Conservation (phyloP, 2,888 invertebrate species). For the Boloria selene region DNA sequence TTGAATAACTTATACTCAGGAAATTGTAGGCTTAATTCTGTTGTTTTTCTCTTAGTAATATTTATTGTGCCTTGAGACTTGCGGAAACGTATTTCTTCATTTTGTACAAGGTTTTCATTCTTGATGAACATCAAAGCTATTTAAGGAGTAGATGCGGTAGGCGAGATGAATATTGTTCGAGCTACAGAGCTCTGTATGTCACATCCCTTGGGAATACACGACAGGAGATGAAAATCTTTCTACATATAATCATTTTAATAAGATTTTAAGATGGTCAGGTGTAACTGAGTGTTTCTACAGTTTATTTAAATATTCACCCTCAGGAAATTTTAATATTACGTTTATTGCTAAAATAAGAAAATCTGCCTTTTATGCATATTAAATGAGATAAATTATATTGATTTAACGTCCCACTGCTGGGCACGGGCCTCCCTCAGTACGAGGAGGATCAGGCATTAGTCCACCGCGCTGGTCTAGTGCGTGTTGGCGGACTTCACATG, state of each 20-base stretch:
- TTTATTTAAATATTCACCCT: not conserved
- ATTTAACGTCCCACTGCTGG: no score
- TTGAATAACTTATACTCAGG: slow-evolving; percentile 29
- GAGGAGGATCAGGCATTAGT: no score
- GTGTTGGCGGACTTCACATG: no score
- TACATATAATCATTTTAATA: slow-evolving; percentile 5
- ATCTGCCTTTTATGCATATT: not conserved
- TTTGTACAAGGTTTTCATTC: slow-evolving; percentile 14
- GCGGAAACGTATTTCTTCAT: slow-evolving; percentile 17
- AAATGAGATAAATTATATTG: not conserved
- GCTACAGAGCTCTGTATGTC: not conserved
- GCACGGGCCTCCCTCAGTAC: no score
- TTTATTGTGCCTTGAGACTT: slow-evolving; percentile 20
- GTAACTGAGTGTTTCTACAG: slow-evolving; percentile 10
- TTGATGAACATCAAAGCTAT: slow-evolving; percentile 12
- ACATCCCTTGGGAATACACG: slow-evolving; percentile 4
- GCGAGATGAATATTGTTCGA: slow-evolving; percentile 12
- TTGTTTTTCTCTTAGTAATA: slow-evolving; percentile 21
- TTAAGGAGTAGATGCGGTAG: slow-evolving; percentile 4
- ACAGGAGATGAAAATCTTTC: not conserved
- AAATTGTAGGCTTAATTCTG: slow-evolving; percentile 24
- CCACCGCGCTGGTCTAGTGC: no score
- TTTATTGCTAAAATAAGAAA: not conserved
- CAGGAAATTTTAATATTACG: slow-evolving; percentile 1
- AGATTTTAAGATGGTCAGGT: not conserved